phyloP scores from a whole-genome alignment of 2,888 invertebrate genomes.

The Spodoptera picta region DNA sequence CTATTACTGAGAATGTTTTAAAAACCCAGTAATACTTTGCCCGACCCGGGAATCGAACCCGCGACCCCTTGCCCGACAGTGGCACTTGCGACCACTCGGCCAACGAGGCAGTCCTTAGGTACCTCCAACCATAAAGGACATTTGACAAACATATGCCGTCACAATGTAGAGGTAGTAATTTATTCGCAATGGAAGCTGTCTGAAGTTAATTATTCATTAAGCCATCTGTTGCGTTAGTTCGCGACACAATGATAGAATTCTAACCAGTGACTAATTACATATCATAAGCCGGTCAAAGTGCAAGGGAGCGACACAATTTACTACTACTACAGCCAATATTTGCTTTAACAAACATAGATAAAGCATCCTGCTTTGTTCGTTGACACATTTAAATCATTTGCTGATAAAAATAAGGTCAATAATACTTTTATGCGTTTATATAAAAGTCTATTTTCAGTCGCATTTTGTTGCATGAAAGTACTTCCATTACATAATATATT shows the following conservation, averaged over 20 bases:
- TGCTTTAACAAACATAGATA: slow-evolving; percentile 8
- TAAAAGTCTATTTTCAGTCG: too few species aligned
- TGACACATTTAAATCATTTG: slow-evolving; percentile 1
- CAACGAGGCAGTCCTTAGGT: too few species aligned
- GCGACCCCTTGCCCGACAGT: too few species aligned
- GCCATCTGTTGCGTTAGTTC: slow-evolving; percentile 38
- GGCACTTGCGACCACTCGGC: too few species aligned
- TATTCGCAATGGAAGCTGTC: slow-evolving; percentile 36
- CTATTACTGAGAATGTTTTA: too few species aligned
- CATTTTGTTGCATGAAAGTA: too few species aligned
- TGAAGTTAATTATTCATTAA: slow-evolving; percentile 31
- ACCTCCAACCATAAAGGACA: too few species aligned
- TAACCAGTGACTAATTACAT: slow-evolving; percentile 44
- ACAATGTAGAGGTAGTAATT: slow-evolving; percentile 13
- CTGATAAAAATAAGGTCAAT: slow-evolving; percentile 6
- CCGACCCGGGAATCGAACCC: too few species aligned
- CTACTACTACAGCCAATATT: slow-evolving; percentile 6
- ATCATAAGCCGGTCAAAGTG: slow-evolving; percentile 43
- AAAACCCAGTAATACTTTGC: too few species aligned
- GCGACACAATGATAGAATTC: slow-evolving; percentile 35
- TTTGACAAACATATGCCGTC: slow-evolving; percentile 6
- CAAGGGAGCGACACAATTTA: slow-evolving; percentile 25
- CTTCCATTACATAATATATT: too few species aligned
- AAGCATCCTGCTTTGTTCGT: slow-evolving; percentile 12
- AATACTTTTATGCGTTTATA: neutral